Evolutionary conservation across 2,888 invertebrate genomes (phyloP).

Genomic region (Eueremaeus valkanovi): DNA sequence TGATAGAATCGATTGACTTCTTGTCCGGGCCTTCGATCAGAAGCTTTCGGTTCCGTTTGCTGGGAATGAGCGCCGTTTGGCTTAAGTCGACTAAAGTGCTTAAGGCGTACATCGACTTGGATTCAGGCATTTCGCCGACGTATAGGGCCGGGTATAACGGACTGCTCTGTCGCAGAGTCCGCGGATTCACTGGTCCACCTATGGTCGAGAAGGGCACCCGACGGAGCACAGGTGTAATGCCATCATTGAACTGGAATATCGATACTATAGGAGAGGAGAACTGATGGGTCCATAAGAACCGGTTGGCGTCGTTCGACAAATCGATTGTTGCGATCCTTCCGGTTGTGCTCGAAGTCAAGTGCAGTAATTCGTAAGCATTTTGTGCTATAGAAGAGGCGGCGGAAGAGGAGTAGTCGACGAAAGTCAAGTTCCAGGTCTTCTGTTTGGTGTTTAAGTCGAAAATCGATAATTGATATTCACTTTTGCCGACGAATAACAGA

Average conservation of each 20-base stretch:
- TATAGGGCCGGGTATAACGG: constrained; percentile 41
- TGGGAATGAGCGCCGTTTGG: constrained; percentile 28
- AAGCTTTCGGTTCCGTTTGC: constrained; percentile 6
- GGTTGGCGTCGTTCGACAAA: constrained; percentile 61
- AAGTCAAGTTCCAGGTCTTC: constrained; percentile 88
- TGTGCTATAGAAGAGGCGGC: constrained; percentile 47
- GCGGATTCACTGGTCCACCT: constrained; percentile 45
- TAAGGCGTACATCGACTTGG: constrained; percentile 39
- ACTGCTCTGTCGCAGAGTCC: constrained; percentile 8
- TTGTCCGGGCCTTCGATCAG: constrained; percentile 39
- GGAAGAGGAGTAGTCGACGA: constrained; percentile 84
- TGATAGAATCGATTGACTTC: background rate
- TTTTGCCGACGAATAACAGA: constrained; percentile 54
- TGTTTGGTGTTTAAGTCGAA: constrained; percentile 70
- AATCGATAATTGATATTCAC: constrained; percentile 87
- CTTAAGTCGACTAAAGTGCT: constrained; percentile 38
- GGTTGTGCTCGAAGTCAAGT: constrained; percentile 83
- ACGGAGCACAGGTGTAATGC: constrained; percentile 47
- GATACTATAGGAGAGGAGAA: constrained; percentile 86
- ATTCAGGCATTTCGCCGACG: constrained; percentile 36
- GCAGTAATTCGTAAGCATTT: constrained; percentile 63
- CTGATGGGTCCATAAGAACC: constrained; percentile 79
- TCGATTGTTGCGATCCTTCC: constrained; percentile 81
- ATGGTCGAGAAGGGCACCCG: constrained; percentile 51
- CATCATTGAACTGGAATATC: constrained; percentile 62